These are phyloP conservation scores for Procavia capensis DNA, from an alignment of 2,113 vertebrate genomes.

Conservation along the genomic window DNA sequence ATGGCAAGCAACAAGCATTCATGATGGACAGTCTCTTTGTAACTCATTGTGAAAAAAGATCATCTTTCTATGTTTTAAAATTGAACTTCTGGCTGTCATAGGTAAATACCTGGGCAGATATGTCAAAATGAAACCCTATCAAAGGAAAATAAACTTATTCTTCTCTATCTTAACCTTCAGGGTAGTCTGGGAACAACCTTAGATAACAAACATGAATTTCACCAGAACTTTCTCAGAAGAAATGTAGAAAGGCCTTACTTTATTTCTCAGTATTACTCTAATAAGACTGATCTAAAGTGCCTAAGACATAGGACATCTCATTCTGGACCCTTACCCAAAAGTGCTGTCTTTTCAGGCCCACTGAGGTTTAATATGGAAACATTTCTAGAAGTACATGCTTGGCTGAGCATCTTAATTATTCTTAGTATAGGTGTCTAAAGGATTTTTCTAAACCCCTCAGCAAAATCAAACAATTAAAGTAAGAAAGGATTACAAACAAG, in stretches of 20 bases:
- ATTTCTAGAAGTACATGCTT: neutral
- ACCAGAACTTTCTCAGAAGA: neutral
- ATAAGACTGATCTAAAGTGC: neutral
- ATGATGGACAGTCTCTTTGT: neutral
- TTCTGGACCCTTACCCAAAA: neutral
- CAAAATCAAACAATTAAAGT: neutral
- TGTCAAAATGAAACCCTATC: slow-evolving; percentile 29
- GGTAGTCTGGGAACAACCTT: neutral
- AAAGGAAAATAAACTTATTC: neutral
- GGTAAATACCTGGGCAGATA: neutral
- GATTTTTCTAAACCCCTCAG: neutral
- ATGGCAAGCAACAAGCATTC: neutral
- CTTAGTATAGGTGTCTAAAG: neutral
- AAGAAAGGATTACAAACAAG: neutral
- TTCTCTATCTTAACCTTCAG: slow-evolving; percentile 21
- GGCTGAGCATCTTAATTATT: neutral
- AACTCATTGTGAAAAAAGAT: slow-evolving; percentile 39
- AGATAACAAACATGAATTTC: neutral
- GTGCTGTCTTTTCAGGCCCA: neutral
- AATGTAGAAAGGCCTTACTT: neutral
- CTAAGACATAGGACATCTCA: neutral
- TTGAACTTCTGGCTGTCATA: neutral
- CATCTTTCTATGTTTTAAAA: neutral
- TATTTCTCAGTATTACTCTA: slow-evolving; percentile 20
- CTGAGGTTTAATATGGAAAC: neutral